A percentile compares a stretch with the other conserved stretches of the same genome.
Evolutionary conservation across 2,113 vertebrate species (phyloP).

Genomic region (Picathartes gymnocephalus): DNA sequence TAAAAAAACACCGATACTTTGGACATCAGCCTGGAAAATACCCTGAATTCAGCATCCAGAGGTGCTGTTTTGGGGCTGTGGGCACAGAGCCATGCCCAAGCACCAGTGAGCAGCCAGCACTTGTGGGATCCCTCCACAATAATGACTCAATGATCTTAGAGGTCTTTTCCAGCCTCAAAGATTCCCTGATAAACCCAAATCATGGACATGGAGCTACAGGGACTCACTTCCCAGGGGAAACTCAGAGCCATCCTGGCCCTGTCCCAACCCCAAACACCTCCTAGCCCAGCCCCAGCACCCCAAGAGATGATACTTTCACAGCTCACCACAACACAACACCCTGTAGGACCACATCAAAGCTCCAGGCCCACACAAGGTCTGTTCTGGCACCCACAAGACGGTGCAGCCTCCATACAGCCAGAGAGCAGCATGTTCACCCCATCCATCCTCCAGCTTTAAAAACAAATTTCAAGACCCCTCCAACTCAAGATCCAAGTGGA

Average conservation of each 20-base stretch:
- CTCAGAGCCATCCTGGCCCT: not conserved
- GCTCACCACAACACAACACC: not conserved
- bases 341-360: not conserved
- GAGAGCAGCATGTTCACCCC: fast-evolving
- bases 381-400: not conserved
- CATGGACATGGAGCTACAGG: too few relatives aligned
- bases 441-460: not conserved
- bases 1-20: fast-evolving
- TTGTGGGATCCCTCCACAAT: fast-evolving
- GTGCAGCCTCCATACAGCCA: not conserved
- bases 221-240: not conserved
- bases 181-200: not conserved
- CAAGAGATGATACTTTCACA: fast-evolving
- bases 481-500: not conserved
- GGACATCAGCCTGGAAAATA: not conserved
- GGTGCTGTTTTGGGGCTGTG: not conserved
- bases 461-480: not conserved
- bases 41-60: not conserved
- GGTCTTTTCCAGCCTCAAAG: not conserved
- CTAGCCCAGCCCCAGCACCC: not conserved
- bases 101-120: fast-evolving
- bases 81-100: not conserved
- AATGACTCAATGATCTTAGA: not conserved
- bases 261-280: not conserved
- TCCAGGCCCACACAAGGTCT: not conserved